Base-by-base conservation (phyloP, 2,888 invertebrate species). In the Drymonia ruficornis region DNA sequence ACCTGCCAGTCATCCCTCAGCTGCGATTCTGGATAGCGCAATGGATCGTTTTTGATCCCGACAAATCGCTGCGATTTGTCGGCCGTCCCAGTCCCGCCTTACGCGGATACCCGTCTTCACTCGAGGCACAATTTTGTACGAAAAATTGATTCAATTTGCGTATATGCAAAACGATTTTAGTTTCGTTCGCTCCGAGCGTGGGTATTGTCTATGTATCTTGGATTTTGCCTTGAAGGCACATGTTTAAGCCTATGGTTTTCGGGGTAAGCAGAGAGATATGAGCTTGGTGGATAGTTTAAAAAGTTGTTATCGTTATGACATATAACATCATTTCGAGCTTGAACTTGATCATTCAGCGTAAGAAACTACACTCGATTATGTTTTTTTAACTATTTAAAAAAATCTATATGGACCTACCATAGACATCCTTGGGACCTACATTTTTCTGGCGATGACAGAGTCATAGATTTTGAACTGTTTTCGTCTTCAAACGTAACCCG, bases 121-220 rank as follows among this genome's bases (percentile, higher is more conserved):
- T 62, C 40, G 70, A 74, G 74, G 81, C 82, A 84, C 79, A 84
- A 84, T 85, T 86, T 80, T 76, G 72, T 72, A 65, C 75, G 84
- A 85, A 83, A 85, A 86, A 86, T 84, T 84, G 83, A 87, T 86
- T 87, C 86, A 82, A 86, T 87, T 86, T 85, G 78, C 80, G 78
- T 79, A 81, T 80, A 81, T 79, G 74, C 77, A 78, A 74, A 85
- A 80, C 78, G 79, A 83, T 84, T 84, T 84, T 81, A 69, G 67
- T 70, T 70, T 63, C 55, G 55, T 55, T 40, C 64, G 52, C 55
- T 63, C 56, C 47, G 50, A 56, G 38, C 49, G 59, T 61, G 34
- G 11, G 18, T 65, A 65, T 65, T 69, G 70, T 65, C 53, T 49
- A 48, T 52, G 59, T 56, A 58, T 56, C 62, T 54, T 59, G 56